Percentiles rank a stretch among this genome's conserved stretches.
These are phyloP conservation scores for Oryzias javanicus DNA, from an alignment of 2,113 vertebrate species.

Conservation along the genomic window DNA sequence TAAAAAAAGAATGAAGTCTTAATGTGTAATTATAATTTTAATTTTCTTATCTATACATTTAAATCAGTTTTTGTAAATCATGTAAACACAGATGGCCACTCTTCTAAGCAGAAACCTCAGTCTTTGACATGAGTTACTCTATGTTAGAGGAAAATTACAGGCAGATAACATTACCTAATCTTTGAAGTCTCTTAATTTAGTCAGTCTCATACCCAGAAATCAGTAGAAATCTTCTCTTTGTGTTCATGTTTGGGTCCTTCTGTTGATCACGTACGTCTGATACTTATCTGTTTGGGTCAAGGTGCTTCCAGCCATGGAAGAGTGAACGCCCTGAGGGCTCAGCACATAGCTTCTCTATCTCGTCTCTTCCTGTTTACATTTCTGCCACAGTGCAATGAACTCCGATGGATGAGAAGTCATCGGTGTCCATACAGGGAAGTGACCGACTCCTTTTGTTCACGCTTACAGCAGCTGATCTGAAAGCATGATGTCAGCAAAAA, in stretches of 20 bases:
- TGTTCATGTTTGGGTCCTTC: slow-evolving; percentile 6
- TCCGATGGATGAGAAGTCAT: slow-evolving; percentile 4
- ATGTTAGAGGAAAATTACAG: neutral
- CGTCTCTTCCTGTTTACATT: slow-evolving; percentile 64
- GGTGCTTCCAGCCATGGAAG: slow-evolving; percentile 55
- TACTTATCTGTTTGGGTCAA: slow-evolving; percentile 52
- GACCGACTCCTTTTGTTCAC: slow-evolving; percentile 16
- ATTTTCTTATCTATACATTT: too few species aligned
- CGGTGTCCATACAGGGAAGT: slow-evolving; percentile 23
- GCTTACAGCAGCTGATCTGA: slow-evolving; percentile 14
- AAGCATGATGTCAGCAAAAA: slow-evolving; percentile 9
- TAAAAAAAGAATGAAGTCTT: too few species aligned
- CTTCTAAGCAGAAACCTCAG: too few species aligned
- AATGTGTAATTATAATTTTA: too few species aligned
- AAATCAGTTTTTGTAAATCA: too few species aligned
- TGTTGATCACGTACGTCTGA: slow-evolving; percentile 41
- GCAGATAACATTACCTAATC: slow-evolving; percentile 13
- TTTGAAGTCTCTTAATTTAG: neutral
- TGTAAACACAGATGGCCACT: too few species aligned
- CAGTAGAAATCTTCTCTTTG: slow-evolving; percentile 9
- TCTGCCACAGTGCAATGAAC: slow-evolving; percentile 5
- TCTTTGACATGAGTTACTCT: neutral
- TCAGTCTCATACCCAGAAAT: slow-evolving; percentile 12
- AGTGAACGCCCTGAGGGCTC: slow-evolving; percentile 53
- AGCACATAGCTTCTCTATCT: slow-evolving; percentile 56